Conservation (phyloP, 2,113 vertebrate species). For the Catharus fuscescens region DNA sequence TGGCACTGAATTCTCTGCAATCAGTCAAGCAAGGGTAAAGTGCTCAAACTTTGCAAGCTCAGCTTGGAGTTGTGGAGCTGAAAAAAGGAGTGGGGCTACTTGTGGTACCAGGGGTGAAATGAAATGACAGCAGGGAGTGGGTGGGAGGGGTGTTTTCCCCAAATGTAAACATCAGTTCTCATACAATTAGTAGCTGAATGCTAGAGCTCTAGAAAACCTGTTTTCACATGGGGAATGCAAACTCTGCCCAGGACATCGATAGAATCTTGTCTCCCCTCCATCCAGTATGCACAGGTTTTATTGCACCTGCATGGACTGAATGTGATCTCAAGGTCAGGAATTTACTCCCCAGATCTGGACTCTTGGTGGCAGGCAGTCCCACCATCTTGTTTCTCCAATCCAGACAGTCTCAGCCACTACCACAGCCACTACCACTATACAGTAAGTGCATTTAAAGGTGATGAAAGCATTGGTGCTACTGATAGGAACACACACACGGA, state of each 20-base stretch:
- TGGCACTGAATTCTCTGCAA: constrained; percentile 10
- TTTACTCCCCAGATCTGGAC: not conserved
- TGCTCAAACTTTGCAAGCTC: constrained; percentile 36
- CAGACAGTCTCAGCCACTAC: constrained; percentile 21
- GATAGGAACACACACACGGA: constrained; percentile 65
- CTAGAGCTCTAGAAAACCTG: constrained; percentile 10
- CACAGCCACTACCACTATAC: constrained; percentile 38
- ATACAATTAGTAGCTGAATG: not conserved
- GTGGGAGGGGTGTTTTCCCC: not conserved
- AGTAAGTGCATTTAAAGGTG: constrained; percentile 71
- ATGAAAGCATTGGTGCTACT: constrained; percentile 71
- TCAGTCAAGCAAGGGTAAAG: constrained; percentile 34
- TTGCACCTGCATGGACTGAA: constrained; percentile 2
- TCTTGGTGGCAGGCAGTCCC: not conserved
- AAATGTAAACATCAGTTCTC: constrained; percentile 19
- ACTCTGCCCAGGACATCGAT: not conserved
- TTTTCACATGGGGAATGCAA: not conserved
- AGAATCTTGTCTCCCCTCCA: not conserved
- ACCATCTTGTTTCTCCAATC: constrained; percentile 6
- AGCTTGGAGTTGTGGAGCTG: not conserved
- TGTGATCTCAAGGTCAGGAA: not conserved
- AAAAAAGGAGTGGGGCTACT: not conserved
- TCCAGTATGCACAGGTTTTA: not conserved
- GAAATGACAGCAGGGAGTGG: not conserved
- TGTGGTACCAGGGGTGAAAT: not conserved